Evolutionary conservation across 2,797 vertebrate species (phyloP), one percentile per base, ranked within the genome.

Genomic region (Girardinus metallicus): DNA sequence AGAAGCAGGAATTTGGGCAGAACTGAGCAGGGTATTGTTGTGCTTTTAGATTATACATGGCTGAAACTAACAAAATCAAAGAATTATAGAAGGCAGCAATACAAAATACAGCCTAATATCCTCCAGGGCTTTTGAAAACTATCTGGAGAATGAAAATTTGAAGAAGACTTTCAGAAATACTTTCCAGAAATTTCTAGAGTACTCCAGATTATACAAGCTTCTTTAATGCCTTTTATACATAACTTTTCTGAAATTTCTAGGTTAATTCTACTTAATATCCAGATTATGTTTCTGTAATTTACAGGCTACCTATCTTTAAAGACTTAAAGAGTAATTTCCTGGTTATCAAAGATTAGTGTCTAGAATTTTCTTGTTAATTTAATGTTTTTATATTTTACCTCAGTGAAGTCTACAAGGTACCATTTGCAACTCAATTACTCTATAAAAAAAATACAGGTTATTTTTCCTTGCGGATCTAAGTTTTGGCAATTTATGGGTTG

Each of bases 21-120:
- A 90, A 87, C 60, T 87, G 80, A 88, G 85, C 84, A 79, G 84
- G 89, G 89, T 83, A 80, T 74, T 79, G 85, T 94, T 95, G 95
- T 95, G 94, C 93, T 95, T 94, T 87, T 82, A 78, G 77, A 79
- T 92, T 89, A 83, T 87, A 90, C 76, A 60, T 36, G 88, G 82
- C 88, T 73, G 81, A 79, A 74, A 77, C 88, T 55, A 78, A 29
- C 55, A 44, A 62, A 71, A 71, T 43, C 41, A 71, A 71, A 44
- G 41, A 71, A 44, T 26, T 68, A n/a, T 41, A 13, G 9, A 68
- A 44, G 41, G 68, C 68, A 71, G 68, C 41, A 43, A 71, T 29
- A 29, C 41, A 44, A 71, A 71, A 71, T 16, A 44, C 41, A 71
- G 26, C 68, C 41, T 15, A 71, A 29, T 44, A 44, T 44, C 29